Evolutionary conservation across 92 coral and sea anemone species (phyloP), one percentile per base, ranked within the genome.

Genomic region (Pocillopora meandrina): DNA sequence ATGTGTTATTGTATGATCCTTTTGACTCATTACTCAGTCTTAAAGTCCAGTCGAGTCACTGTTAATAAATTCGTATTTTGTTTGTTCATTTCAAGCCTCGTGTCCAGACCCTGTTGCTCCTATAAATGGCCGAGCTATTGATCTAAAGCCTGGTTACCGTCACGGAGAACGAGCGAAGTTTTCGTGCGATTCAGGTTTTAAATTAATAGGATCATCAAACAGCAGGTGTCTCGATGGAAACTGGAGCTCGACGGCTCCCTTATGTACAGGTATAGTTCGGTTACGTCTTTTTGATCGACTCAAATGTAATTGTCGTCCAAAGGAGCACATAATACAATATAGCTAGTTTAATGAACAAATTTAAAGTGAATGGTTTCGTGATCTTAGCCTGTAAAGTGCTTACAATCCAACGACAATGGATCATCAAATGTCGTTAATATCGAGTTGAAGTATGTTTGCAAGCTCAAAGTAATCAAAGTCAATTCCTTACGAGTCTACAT

Each of bases 241-340:
- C 12, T 84, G 96, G 96, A 82, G 79, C 66, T 66, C 87, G 19
- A 31, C 87, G 1, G 21, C 72, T 18, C 90, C 96, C 8, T 20
- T 61, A 14, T 93, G 96, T 71, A 71, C 65, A 70, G 87, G 85
- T 81, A 74, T 57, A 11, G 58, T 31, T 42, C 52, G 63, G 47
- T 70, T 20, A 42, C n/a, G 18, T 71, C 1, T 7, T 42, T 42
- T 42, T 42, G 8, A 42, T 42, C 52, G 52, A 42, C 52, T 42
- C 4, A 42, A 42, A 42, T 42, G 4, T 42, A 42, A 42, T 42
- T 5, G 8, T 42, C 8, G 52, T 42, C 52, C 4, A 42, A 7
- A 42, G 52, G 52, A 42, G 52, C 52, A 42, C 52, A 7, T 7
- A 42, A 26, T 26, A 26, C 31, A 26, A 26, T 26, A 26, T 26